Base-by-base conservation (phyloP, 2,888 invertebrate genomes). In the Morinoia aosen region DNA sequence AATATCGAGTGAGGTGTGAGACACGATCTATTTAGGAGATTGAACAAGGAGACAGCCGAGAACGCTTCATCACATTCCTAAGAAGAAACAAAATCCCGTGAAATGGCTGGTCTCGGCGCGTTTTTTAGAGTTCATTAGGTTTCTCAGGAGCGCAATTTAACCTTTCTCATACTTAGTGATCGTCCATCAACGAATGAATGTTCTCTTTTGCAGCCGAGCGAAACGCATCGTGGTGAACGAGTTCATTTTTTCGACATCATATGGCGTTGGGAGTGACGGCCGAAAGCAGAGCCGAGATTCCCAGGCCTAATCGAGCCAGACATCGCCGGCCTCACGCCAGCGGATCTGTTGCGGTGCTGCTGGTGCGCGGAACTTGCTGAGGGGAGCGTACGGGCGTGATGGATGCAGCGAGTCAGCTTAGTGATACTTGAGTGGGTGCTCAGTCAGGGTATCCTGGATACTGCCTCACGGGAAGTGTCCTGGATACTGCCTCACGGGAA, bases 231-330 rank as follows among this genome's bases (percentile, higher is more conserved):
- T 48, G 90, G 48, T 90, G 90, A 90, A 90, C 90, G 48, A 90
- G 48, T 90, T 48, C 90, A 90, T 48, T 90, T 90, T 90, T 90
- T 90, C 90, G 90, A 90, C 90, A 90, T 90, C 90, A 90, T 90
- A 90, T 90, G 90, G 90, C 90, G 90, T 40, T 90, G 40, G 48
- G 90, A 90, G 39, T 19, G 40, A 48, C 90, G 48, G 90, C 90
- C 90, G 16, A 40, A 90, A 40, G 40, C 14, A 40, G 90, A 14
- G 11, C 39, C 12, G 90, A 39, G 11, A 4, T 90, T 90, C 90
- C 90, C 90, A 90, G 90, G 33, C 90, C 90, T 40, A 90, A 90
- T 90, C 40, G 19, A 48, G 90, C 90, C 76, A 76, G 76, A 76
- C 76, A 25, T 16, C 19, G 76, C 76, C 16, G 76, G 76, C 64